Base-by-base conservation (phyloP, 2,797 vertebrate genomes). In the Austrolebias charrua region DNA sequence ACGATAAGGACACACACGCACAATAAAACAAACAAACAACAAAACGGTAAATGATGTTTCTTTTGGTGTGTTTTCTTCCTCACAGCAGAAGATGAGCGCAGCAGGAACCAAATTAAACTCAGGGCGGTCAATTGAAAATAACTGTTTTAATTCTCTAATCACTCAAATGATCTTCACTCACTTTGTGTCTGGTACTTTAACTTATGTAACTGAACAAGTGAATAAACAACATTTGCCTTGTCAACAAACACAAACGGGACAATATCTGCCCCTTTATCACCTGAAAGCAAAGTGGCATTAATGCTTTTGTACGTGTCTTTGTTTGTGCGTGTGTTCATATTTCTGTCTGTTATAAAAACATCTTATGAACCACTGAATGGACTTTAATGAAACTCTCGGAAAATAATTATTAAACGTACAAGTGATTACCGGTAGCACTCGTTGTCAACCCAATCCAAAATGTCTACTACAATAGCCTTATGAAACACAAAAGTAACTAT, bases 91-190 rank as follows among this genome's bases (percentile, higher is more conserved):
- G 46, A 72, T 60, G 51, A 63, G 61, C 35, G 52, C 68, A 76
- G 60, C 52, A 2, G 52, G 65, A 78, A 66, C 48, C 55, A 76
- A 78, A 66, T 45, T 55, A 74, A 70, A 73, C 73, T 60, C 40
- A 29, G 69, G 57, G 74, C 69, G 71, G 65, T 61, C 66, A 63
- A 72, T 76, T 68, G 67, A 68, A 72, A 60, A 4, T 4, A 45
- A 28, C 46, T 0, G 28, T 58, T 58, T 67, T 46, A 43, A 31
- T 65, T 74, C 55, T 59, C 24, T 24, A 43, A 56, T 43, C 35
- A 4, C 13, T 62, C n/a, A 46, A 58, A 55, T 42, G 28, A 73
- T 74, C 54, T 49, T 56, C 45, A 19, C 60, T 66, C 43, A 11
- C 42, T 55, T 51, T 15, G 43, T 51, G 55, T 44, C 46, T 57